Evolutionary conservation across 1,140 invertebrate species (phyloP).

Genomic region (Formica exsecta): DNA sequence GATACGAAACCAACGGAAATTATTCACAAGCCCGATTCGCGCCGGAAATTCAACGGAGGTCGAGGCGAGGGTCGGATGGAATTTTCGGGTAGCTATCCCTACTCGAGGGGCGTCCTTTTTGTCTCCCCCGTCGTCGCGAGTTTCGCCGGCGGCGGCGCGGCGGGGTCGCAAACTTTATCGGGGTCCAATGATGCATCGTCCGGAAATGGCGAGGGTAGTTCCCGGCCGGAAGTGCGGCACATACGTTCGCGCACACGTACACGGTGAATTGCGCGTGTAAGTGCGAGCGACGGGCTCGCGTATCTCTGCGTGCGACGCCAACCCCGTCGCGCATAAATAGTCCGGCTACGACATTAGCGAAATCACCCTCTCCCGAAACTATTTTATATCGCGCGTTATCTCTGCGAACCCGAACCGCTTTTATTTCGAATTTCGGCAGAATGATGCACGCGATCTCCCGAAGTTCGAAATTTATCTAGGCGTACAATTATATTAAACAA

Average conservation of each 20-base stretch:
- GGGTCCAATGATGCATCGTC: slow-evolving; percentile 82
- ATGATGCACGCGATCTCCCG: background rate
- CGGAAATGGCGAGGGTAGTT: slow-evolving; percentile 81
- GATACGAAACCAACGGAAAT: slow-evolving; percentile 52
- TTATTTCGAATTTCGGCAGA: slow-evolving; percentile 26
- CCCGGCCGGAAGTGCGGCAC: slow-evolving; percentile 79
- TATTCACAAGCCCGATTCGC: slow-evolving; percentile 61
- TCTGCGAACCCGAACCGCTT: slow-evolving; percentile 8
- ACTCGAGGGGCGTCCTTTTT: slow-evolving; percentile 58
- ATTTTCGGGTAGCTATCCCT: slow-evolving; percentile 62
- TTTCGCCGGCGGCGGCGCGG: slow-evolving; percentile 73
- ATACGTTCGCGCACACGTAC: slow-evolving; percentile 37
- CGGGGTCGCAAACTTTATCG: slow-evolving; percentile 81
- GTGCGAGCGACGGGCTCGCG: slow-evolving; percentile 4
- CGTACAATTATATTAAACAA: background rate
- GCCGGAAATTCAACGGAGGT: slow-evolving; percentile 43
- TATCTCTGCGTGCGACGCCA: slow-evolving; percentile 60
- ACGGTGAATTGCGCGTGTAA: background rate
- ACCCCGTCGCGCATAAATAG: slow-evolving; percentile 66
- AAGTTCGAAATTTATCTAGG: background rate
- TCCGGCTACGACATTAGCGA: slow-evolving; percentile 21
- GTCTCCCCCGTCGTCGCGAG: slow-evolving; percentile 57
- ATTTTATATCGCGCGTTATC: slow-evolving; percentile 57
- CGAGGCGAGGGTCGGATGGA: slow-evolving; percentile 22
- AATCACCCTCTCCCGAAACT: slow-evolving; percentile 49